phyloP scores from a whole-genome alignment of 2,113 vertebrate genomes.

The Boulengerochromis microlepis region DNA sequence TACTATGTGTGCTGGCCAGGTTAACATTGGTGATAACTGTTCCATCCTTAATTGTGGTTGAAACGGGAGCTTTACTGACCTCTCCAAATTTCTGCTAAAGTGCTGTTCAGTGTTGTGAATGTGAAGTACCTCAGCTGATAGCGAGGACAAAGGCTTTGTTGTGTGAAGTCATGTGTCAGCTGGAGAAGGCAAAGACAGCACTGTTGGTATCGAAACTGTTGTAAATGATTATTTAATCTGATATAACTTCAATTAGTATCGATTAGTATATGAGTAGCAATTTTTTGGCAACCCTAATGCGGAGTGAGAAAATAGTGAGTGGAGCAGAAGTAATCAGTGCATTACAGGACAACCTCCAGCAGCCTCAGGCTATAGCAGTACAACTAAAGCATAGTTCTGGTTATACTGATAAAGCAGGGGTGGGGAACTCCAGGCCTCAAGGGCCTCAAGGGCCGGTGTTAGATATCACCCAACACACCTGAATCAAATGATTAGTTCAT shows the following conservation, averaged over 20 bases:
- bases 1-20: neutral
- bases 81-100: neutral
- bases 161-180: neutral
- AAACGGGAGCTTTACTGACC: neutral
- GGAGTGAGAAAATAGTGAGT: neutral
- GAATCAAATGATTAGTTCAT: neutral
- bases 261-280: neutral
- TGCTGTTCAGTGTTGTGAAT: neutral
- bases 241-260: neutral
- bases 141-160: neutral
- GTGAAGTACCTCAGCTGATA: neutral
- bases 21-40: neutral
- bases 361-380: neutral
- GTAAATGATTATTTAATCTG: neutral
- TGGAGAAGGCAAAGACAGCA: neutral
- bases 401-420: neutral
- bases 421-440: neutral
- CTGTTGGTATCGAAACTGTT: neutral
- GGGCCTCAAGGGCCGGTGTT: neutral
- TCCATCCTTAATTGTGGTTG: neutral
- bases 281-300: neutral
- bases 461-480: rapidly evolving
- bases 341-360: neutral
- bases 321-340: neutral
- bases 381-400: neutral